Evolutionary conservation across 2,888 invertebrate genomes (phyloP), one percentile per base, ranked within the genome.

Genomic region (Platycheirus albimanus): DNA sequence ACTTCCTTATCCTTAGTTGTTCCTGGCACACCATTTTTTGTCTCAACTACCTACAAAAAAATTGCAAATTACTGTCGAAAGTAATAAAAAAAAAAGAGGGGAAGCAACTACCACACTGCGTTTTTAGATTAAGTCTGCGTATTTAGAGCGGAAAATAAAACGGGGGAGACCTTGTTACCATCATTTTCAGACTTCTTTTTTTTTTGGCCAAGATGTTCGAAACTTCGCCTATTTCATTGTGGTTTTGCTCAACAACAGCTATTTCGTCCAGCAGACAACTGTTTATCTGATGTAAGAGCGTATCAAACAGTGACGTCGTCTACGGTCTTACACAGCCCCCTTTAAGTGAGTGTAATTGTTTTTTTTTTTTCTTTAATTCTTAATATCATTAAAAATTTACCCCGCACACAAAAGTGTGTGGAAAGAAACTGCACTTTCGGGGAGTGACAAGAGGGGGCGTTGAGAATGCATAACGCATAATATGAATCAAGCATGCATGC

Each of bases 91-190:
- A 17, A n/a, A 3, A 17, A 28, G 7, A 17, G 45, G 45, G 61
- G 24, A 45, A 7, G 13, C 24, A 58, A 41, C 58, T 30, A 64
- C 7, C 0, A 38, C 43, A 45, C 17, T 33, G 33, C 24, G 36
- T 54, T 63, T 7, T 17, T 45, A 30, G 24, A 45, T 17, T 63
- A 36, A 41, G 63, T 52, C 43, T 49, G 78, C 58, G 76, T 80
- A 70, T 80, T 70, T 80, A 70, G 80, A 80, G 76, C 75, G 80
- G 64, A 80, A 75, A 75, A 47, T 20, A 52, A 71, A 30, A 41
- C 43, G 17, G 43, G 41, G 49, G 51, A 20, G 28, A 30, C 10
- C 8, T 20, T 36, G 38, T 5, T 49, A 19, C 15, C 17, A 15
- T 7, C 17, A 52, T 1, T 33, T 30, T 52, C 24, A 7, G 19